Percentiles rank a stretch among this genome's conserved stretches.
These are phyloP conservation scores for Paedocypris micromegethes DNA, from an alignment of 2,797 vertebrate species.

Conservation along the genomic window DNA sequence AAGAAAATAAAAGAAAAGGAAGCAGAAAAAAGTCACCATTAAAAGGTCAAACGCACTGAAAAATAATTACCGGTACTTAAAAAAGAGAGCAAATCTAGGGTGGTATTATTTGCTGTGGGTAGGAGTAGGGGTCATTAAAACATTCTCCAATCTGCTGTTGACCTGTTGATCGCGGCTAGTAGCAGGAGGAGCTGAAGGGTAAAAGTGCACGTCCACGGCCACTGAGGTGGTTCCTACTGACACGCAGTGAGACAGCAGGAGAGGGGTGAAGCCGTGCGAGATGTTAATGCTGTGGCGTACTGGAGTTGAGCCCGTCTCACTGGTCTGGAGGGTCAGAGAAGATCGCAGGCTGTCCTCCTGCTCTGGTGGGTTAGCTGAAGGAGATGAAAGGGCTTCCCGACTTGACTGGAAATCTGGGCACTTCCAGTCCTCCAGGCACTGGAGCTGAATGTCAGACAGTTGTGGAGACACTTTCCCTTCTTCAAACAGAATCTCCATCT, in stretches of 20 bases:
- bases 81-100: not conserved
- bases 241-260: conserved; percentile 65
- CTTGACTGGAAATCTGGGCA: conserved; percentile 44
- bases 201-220: conserved; percentile 70
- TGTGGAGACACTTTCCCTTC: conserved; percentile 60
- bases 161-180: conserved; percentile 51
- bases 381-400: conserved; percentile 52
- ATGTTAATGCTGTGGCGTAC: conserved; percentile 69
- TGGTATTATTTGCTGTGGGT: conserved; percentile 53
- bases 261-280: conserved; percentile 59
- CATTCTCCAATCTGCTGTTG: conserved; percentile 54
- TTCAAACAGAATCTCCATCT: conserved; percentile 60
- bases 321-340: conserved; percentile 61
- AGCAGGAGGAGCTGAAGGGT: conserved; percentile 53
- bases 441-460: conserved; percentile 63
- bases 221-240: conserved; percentile 67
- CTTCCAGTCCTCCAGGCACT: conserved; percentile 64
- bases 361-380: conserved; percentile 47
- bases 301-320: conserved; percentile 52
- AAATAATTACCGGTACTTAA: not conserved
- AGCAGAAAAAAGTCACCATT: too few species aligned
- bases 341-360: conserved; percentile 60
- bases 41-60: too few species aligned
- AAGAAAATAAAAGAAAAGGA: too few species aligned
- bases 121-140: conserved; percentile 47